phyloP scores from a whole-genome alignment of 2,888 invertebrate species.

The Standfussiana lucernea region DNA sequence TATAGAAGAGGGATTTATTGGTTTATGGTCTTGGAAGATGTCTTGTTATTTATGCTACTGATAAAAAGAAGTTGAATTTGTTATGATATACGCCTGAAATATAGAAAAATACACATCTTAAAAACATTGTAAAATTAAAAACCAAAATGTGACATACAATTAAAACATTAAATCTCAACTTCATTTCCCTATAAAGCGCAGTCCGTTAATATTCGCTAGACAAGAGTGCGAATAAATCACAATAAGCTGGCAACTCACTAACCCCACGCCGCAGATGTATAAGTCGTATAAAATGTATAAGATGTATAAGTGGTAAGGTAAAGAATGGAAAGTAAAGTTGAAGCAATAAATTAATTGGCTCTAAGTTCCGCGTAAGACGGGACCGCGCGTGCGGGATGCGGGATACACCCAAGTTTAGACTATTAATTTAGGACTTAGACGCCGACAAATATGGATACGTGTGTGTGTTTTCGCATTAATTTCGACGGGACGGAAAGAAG shows the following conservation, averaged over 20 bases:
- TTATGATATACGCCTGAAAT: neutral
- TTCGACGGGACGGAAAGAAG: conserved; percentile 43
- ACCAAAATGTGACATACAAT: conserved; percentile 16
- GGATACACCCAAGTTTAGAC: conserved; percentile 88
- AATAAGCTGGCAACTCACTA: conserved; percentile 75
- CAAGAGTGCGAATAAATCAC: conserved; percentile 67
- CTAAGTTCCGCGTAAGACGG: conserved; percentile 85
- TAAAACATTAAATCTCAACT: conserved; percentile 31
- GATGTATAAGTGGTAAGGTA: conserved; percentile 86
- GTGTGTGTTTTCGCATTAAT: conserved; percentile 72
- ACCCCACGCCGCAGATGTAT: conserved; percentile 75
- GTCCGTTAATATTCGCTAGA: conserved; percentile 62
- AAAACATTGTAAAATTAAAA: conserved; percentile 1
- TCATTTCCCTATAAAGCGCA: conserved; percentile 51
- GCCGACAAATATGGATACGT: conserved; percentile 82
- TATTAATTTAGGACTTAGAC: conserved; percentile 89
- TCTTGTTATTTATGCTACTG: neutral
- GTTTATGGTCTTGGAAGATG: neutral
- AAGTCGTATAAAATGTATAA: conserved; percentile 76
- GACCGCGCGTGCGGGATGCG: conserved; percentile 81
- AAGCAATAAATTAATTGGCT: conserved; percentile 89
- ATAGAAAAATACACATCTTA: neutral
- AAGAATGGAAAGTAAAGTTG: conserved; percentile 89
- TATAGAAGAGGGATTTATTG: conserved; percentile 21
- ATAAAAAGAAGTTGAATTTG: neutral